A percentile compares a stretch with the other conserved stretches of the same genome.
Evolutionary conservation across 2,113 vertebrate species (phyloP).

Genomic region (Myodes glareolus): DNA sequence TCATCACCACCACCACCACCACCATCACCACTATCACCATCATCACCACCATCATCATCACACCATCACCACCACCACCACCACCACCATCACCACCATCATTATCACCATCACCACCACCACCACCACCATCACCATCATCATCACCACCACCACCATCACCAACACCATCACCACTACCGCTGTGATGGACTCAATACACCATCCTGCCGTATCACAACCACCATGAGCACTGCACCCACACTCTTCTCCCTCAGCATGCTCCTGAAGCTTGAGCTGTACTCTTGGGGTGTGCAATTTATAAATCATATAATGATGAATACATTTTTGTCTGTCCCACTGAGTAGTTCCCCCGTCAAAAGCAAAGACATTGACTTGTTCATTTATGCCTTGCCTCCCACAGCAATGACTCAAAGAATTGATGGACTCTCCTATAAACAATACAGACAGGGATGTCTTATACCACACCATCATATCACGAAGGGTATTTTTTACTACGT

Average conservation of each 20-base stretch:
- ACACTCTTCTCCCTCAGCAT: background rate
- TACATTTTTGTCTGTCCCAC: background rate
- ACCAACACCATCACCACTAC: background rate
- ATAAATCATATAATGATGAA: background rate
- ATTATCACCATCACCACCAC: too few relatives aligned
- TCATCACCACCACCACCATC: background rate
- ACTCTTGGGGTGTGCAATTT: background rate
- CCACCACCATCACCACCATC: too few relatives aligned
- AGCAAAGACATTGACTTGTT: background rate
- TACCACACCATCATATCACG: background rate
- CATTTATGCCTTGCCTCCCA: background rate
- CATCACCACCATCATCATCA: too few relatives aligned
- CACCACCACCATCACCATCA: too few relatives aligned
- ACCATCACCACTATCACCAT: background rate
- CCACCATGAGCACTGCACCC: fast-evolving
- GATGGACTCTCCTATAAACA: background rate
- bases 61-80: too few relatives aligned
- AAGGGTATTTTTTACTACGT: background rate
- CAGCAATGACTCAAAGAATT: background rate
- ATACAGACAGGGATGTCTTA: background rate
- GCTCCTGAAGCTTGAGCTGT: background rate
- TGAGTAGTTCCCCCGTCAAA: background rate
- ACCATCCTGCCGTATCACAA: fast-evolving
- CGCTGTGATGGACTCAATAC: background rate
- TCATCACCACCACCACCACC: background rate